phyloP scores from a whole-genome alignment of 2,113 vertebrate genomes.

The Odocoileus virginianus region DNA sequence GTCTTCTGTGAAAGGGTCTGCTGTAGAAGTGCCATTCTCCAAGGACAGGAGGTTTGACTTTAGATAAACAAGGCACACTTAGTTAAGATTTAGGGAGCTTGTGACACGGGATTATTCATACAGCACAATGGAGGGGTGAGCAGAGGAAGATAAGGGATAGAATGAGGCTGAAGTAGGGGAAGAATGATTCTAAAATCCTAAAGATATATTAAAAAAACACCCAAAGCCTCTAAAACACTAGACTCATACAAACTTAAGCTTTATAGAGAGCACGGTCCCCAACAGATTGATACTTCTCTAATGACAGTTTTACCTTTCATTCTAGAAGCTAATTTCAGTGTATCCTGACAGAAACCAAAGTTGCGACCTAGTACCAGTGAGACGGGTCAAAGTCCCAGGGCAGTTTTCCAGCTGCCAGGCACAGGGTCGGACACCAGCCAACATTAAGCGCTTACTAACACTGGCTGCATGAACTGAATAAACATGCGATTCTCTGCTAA shows the following conservation, averaged over 20 bases:
- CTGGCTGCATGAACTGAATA: background rate
- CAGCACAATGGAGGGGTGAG: background rate
- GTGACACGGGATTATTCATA: background rate
- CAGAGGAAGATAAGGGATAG: background rate
- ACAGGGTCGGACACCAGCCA: background rate
- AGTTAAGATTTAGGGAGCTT: background rate
- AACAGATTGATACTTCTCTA: background rate
- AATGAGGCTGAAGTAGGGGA: background rate
- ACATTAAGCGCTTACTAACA: no score
- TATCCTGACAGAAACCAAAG: background rate
- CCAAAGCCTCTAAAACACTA: background rate
- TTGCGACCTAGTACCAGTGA: background rate
- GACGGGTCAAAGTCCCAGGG: background rate
- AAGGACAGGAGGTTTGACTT: background rate
- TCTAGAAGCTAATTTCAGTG: background rate
- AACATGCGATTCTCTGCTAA: background rate
- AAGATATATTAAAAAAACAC: background rate
- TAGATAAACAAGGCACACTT: background rate
- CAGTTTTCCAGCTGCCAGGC: background rate
- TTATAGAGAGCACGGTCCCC: background rate
- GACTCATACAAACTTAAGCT: background rate
- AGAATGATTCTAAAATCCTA: background rate
- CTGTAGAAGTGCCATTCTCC: background rate
- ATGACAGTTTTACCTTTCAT: background rate
- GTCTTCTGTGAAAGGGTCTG: background rate